Conservation (phyloP, 2,797 vertebrate genomes). For the Oreochromis mossambicus region DNA sequence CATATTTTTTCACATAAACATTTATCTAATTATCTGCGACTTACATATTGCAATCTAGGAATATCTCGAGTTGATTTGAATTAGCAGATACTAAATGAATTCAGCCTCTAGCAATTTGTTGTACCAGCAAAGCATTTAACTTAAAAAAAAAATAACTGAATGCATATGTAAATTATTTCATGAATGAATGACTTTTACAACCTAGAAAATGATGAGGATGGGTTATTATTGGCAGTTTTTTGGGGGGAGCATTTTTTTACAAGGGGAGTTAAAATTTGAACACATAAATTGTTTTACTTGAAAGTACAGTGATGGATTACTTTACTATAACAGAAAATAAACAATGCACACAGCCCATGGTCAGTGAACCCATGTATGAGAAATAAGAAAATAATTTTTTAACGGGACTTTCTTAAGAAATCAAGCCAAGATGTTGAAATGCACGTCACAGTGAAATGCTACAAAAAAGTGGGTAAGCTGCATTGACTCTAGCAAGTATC, state of each 20-base stretch:
- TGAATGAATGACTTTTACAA: neutral
- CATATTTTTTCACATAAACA: neutral
- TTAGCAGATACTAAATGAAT: neutral
- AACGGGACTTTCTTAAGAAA: neutral
- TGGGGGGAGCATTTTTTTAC: too few relatives aligned
- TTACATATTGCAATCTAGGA: neutral
- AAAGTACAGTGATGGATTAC: constrained; percentile 8
- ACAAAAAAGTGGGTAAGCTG: neutral
- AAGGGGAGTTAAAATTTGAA: neutral
- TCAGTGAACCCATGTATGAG: neutral
- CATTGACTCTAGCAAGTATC: neutral
- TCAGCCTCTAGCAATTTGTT: neutral
- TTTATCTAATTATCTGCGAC: neutral
- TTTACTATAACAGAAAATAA: constrained; percentile 7
- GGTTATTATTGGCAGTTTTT: neutral
- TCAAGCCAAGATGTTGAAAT: neutral
- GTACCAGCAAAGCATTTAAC: neutral
- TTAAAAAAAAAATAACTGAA: neutral
- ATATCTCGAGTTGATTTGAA: neutral
- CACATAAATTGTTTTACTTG: neutral
- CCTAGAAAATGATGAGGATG: neutral
- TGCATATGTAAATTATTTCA: neutral
- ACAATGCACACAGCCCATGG: neutral
- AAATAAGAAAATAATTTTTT: neutral
- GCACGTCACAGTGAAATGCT: neutral